Base-by-base conservation (phyloP, 2,797 vertebrate species). In the Pseudopleuronectes americanus region DNA sequence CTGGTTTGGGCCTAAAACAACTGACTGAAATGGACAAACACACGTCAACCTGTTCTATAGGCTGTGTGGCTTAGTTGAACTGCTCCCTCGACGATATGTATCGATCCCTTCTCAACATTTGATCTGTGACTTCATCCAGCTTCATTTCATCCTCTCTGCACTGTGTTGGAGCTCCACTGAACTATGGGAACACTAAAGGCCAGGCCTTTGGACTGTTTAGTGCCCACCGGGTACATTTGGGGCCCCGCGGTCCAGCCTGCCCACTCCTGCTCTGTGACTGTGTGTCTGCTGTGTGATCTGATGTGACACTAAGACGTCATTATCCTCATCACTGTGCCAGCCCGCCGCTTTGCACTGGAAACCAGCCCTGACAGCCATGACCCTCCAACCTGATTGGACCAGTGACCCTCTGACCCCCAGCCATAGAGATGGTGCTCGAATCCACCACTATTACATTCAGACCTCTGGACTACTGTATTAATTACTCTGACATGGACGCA, bases 301-400 rank as follows among this genome's bases (percentile, higher is more conserved):
- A 88, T 86, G 87, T 87, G 92, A 90, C 89, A 91, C 83, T 77
- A 86, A 84, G 83, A 90, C 81, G 73, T 89, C 90, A 87, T 91
- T 84, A 85, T 85, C 82, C 88, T 90, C 90, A 89, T 90, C 87
- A 85, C 89, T 90, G 89, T 91, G 90, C 90, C 87, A 84, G 85
- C 85, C 84, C 71, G 87, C 85, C 81, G 76, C 83, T 85, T 87
- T 87, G 78, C 84, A 87, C 87, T 86, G 83, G 86, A 89, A 91
- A 90, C 89, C 82, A 86, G 86, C 85, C 90, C 80, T 88, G 90
- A 92, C 90, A 89, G 89, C 92, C 91, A 90, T 92, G 86, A 80
- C 77, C 85, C 86, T 84, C 66, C 79, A 85, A 84, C 86, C 84
- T 72, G 84, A 89, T 78, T 88, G 83, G 81, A 89, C 84, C 82